Base-by-base conservation (phyloP, 2,888 invertebrate genomes). In the Epirrita christyi region DNA sequence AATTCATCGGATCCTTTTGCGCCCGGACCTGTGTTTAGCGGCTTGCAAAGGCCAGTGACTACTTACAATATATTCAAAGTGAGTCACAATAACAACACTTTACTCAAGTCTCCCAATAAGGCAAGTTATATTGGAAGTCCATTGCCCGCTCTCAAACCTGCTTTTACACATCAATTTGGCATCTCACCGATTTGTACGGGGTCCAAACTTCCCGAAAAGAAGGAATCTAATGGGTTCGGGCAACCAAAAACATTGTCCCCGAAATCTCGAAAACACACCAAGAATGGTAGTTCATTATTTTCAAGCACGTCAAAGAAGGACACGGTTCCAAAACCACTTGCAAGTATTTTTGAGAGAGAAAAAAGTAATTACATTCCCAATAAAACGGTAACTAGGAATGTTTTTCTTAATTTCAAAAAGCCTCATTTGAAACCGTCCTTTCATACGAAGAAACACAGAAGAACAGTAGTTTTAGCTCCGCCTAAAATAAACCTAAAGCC, bases 361-460 rank as follows among this genome's bases (percentile, higher is more conserved):
- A 88, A 85, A 73, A 91, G 88, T 63, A 84, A 79, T 63, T 92
- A 92, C 64, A 72, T 92, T 40, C 92, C 92, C 4, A 88, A 89
- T 64, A 88, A 90, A 72, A 82, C 87, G 0, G 72, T 92, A 42
- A 79, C 86, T 2, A 80, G 91, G 61, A 92, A 92, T 72, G 88
- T 92, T 6, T 92, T 92, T 72, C 74, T 92, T 4, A 92, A 86
- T 68, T 84, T 91, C 53, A 92, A 88, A 64, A 92, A 88, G 69
- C 82, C 88, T n/a, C 78, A 81, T 44, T 69, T 88, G 34, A 91
- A 85, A 60, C 86, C 87, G 4, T 78, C 86, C n/a, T 86, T 86
- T 65, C 92, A 83, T 71, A 89, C 78, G 68, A 94, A 86, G 86
- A 93, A 93, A 81, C 93, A 93, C 63, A 92, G 93, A 77, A 85